Base-by-base conservation (phyloP, 2,888 invertebrate genomes). In the Sinelater perroti region DNA sequence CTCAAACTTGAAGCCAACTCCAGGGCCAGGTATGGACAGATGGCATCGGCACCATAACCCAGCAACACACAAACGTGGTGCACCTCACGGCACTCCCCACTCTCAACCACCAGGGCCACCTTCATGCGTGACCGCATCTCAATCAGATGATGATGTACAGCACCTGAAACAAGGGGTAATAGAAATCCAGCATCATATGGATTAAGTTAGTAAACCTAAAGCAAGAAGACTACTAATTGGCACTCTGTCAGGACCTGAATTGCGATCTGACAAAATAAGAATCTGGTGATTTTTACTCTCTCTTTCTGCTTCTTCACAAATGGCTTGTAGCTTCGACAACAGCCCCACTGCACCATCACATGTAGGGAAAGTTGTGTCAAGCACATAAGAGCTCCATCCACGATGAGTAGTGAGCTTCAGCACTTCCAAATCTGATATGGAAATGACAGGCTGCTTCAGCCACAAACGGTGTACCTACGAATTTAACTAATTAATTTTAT, bases 31-130 rank as follows among this genome's bases (percentile, higher is more conserved):
- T 97, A 98, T 0, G 99, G 98, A 69, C 98, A 98, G 67, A 99
- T 92, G 0, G 94, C 98, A 80, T 99, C 98, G 1, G 97, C 97
- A 20, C 99, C 98, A 76, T 95, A 99, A 47, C 88, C 98, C 24
- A 99, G 83, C 17, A 99, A 81, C 0, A 97, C 93, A 72, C 97
- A 97, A 79, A 97, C 89, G 73, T 99, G 97, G 75, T 98, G 98
- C 0, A 97, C 95, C 72, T 91, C 96, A 69, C 96, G 86, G 0
- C 97, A 96, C 79, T 99, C 98, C 1, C 92, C 99, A 0, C 97
- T 95, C 80, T 99, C 99, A 52, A 98, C 84, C 52, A 99, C 86
- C 51, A 99, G 81, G 26, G 95, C 97, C 14, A 96, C 93, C 77
- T 96, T 97, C 95, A 97, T 97, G 46, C 99, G 87, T 68, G 95